Evolutionary conservation across 2,888 invertebrate genomes (phyloP).

Genomic region (Xestobium rufovillosum): DNA sequence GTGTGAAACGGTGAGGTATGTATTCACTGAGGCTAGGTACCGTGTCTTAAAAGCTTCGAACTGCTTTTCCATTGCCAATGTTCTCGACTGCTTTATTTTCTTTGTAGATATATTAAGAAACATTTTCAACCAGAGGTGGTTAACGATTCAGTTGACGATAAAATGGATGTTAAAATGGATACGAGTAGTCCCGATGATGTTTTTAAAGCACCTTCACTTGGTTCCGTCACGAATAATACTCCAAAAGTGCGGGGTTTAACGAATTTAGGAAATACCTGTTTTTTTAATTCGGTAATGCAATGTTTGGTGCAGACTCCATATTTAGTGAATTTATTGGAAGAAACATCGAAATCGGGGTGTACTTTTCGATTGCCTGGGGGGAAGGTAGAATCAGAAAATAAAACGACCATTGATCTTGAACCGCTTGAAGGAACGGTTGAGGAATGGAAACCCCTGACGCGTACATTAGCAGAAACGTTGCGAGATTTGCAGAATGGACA

Average conservation of each 20-base stretch:
- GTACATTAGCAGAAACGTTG: slow-evolving; percentile 61
- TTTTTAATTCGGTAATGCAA: slow-evolving; percentile 95
- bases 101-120: too few species aligned
- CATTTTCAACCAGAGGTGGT: too few species aligned
- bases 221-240: slow-evolving; percentile 2
- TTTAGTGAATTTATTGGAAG: slow-evolving; percentile 58
- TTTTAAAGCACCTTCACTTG: slow-evolving; percentile 1
- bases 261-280: slow-evolving; percentile 95
- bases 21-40: too few species aligned
- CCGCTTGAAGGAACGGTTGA: slow-evolving; percentile 46
- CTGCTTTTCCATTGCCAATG: too few species aligned
- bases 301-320: slow-evolving; percentile 83
- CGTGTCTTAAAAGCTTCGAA: too few species aligned
- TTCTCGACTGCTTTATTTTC: too few species aligned
- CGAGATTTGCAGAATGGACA: slow-evolving; percentile 60
- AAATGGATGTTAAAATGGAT: too few species aligned
- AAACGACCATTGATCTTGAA: slow-evolving; percentile 25
- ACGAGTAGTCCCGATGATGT: too few species aligned
- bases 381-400: slow-evolving; percentile 47
- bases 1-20: slow-evolving; percentile 65
- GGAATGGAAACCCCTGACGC: slow-evolving; percentile 62
- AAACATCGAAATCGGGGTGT: slow-evolving; percentile 60
- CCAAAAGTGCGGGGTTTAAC: slow-evolving; percentile 69
- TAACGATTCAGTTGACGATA: too few species aligned
- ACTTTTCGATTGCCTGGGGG: slow-evolving; percentile 68